Evolutionary conservation across 2,888 invertebrate species (phyloP), one percentile per base, ranked within the genome.

Genomic region (Eupithecia centaureata): DNA sequence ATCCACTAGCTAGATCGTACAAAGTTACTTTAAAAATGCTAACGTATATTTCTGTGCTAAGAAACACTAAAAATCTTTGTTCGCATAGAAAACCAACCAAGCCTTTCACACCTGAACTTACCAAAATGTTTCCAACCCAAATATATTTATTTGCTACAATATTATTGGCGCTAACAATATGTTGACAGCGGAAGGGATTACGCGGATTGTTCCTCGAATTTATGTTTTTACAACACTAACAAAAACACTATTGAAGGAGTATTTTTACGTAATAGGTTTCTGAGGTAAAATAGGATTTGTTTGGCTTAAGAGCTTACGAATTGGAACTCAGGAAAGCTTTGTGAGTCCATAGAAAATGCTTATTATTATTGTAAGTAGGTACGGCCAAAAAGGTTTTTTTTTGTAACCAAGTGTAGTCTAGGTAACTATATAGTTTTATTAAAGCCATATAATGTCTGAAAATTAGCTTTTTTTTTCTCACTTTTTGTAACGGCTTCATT

Each of bases 171-270:
- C 63, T 71, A 72, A 73, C 71, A 73, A 72, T 67, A 64, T 71
- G 74, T 65, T 75, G 79, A 78, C 80, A 75, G 67, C 54, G 65
- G 61, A 69, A 70, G 1, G 54, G 54, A 54, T 54, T 52, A 52
- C 52, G 73, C 76, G 79, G 77, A 76, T 80, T 79, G 77, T 65
- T 52, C 58, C 58, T 54, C 10, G 73, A 70, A 70, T 72, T 73
- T 73, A 57, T 62, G 70, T 72, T 69, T 63, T 65, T 70, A 67
- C 69, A 61, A 67, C 60, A 56, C 63, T 67, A 58, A 51, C 61
- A 59, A 52, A 63, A 57, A 47, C 52, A 64, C 65, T 63, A 66
- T 66, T 63, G 58, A 51, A 67, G 63, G 35, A 57, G 57, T 61
- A 57, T 64, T 68, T 68, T 63, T 47, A 59, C 30, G 54, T 54